These are phyloP conservation scores for Kradibia gibbosae DNA, from an alignment of 1,140 invertebrate genomes.

Conservation along the genomic window DNA sequence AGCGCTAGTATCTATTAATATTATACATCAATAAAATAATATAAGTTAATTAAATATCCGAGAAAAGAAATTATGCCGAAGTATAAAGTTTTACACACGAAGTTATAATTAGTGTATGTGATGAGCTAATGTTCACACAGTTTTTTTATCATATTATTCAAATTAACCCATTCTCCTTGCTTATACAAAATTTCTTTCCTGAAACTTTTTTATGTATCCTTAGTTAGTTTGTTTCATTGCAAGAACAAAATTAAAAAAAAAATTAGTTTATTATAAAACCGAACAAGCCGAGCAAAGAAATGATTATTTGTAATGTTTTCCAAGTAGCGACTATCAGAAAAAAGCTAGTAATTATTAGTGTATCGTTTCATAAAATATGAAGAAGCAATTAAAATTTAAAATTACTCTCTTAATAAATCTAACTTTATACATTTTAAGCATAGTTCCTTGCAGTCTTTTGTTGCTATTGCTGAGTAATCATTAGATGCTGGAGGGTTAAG, in stretches of 20 bases:
- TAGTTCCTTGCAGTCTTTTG: neutral
- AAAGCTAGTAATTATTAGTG: neutral
- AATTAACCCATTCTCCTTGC: too few relatives aligned
- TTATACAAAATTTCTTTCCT: too few relatives aligned
- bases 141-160: too few relatives aligned
- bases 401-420: neutral
- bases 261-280: constrained; percentile 9
- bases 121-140: too few relatives aligned
- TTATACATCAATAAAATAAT: too few relatives aligned
- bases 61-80: too few relatives aligned
- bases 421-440: neutral
- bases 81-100: too few relatives aligned
- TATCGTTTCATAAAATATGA: constrained; percentile 9
- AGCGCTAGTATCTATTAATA: too few relatives aligned
- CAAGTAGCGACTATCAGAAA: neutral
- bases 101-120: too few relatives aligned
- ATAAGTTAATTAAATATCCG: too few relatives aligned
- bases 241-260: neutral
- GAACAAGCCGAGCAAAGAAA: neutral
- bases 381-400: neutral
- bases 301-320: constrained; percentile 25
- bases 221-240: neutral
- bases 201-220: neutral
- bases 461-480: neutral
- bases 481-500: neutral